Evolutionary conservation across 1,140 invertebrate genomes (phyloP), one percentile per base, ranked within the genome.

Genomic region (Ooceraea biroi): DNA sequence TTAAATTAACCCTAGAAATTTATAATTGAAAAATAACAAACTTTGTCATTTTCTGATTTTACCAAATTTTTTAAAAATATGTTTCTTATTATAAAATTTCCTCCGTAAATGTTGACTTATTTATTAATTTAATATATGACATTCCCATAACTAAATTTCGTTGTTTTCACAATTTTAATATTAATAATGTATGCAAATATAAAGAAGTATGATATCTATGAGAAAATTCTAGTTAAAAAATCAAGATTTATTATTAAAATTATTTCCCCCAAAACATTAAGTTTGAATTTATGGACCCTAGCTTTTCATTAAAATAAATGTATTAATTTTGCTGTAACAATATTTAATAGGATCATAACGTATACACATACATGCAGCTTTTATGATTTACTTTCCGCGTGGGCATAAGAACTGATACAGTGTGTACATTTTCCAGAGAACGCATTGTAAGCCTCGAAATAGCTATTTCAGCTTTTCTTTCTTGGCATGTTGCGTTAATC

Each of bases 351-450:
- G 10, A 11, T 73, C 22, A 57, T 58, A 10, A 58, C 14, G 22
- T 72, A 41, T 12, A 72, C n/a, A n/a, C 14, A 25, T 58, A n/a
- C n/a, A 41, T 14, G 3, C 3, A 19, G 44, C 46, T 78, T 69
- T 57, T 80, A 36, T 57, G 57, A 46, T 71, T 57, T 71, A 78
- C 4, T n/a, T 69, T 77, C 7, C 57, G 63, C 65, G 27, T 44
- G 57, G 25, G 25, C n/a, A 25, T n/a, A 25, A 78, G 55, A 73
- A 58, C 7, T 48, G n/a, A 74, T 73, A 74, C 78, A 74, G 71
- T 82, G 78, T 82, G 78, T 82, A 74, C 27, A 82, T 61, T 63
- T 82, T 74, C 44, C 78, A 82, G 78, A 82, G 78, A 74, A 82
- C 78, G 71, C 78, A 82, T 82, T 82, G 78, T 74, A 82, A 72